A percentile compares a stretch with the other conserved stretches of the same genome.
Evolutionary conservation across 2,113 vertebrate species (phyloP).

Genomic region (Labeo catla): DNA sequence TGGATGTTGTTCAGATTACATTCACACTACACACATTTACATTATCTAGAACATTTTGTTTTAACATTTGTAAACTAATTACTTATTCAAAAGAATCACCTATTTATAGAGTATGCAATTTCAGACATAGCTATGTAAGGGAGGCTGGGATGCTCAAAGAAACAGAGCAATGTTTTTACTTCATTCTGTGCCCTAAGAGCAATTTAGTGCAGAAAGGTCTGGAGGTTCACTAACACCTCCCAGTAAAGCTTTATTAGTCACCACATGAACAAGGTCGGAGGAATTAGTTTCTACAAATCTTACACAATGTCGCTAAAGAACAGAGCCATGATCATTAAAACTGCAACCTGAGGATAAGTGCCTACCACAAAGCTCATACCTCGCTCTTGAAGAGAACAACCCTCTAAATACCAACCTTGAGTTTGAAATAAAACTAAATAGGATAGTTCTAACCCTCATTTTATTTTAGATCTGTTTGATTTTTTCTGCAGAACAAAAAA

Average conservation of each 20-base stretch:
- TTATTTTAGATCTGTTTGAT: not conserved
- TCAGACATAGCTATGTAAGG: not conserved
- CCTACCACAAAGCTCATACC: not conserved
- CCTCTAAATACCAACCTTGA: not conserved
- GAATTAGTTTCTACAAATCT: not conserved
- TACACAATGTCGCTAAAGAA: not conserved
- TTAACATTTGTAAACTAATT: no score
- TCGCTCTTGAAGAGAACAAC: not conserved
- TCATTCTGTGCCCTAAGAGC: not conserved
- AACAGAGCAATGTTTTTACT: conserved; percentile 15
- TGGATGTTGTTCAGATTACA: no score
- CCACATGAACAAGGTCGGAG: not conserved
- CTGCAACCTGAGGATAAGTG: not conserved
- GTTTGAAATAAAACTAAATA: not conserved
- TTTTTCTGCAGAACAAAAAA: not conserved
- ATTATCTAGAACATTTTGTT: no score
- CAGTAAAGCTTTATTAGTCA: not conserved
- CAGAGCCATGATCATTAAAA: not conserved
- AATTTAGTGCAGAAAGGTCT: not conserved
- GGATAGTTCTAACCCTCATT: not conserved
- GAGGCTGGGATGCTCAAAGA: not conserved
- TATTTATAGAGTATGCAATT: no score
- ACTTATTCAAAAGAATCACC: no score
- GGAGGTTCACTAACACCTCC: not conserved
- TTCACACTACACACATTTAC: no score